Conservation (phyloP, 1,140 invertebrate species). For the Zaprionus vittiger region DNA sequence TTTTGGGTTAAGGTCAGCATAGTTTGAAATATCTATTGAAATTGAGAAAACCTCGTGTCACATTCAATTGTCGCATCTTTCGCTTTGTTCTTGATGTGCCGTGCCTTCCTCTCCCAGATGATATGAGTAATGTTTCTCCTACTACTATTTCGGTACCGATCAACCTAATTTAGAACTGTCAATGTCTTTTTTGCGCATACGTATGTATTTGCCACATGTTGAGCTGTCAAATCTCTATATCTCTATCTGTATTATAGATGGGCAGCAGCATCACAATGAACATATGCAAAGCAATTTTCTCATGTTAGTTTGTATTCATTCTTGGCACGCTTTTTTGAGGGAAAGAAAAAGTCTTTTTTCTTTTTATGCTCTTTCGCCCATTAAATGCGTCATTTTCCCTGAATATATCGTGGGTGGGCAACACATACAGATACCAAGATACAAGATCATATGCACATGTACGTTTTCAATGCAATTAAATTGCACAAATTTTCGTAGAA, state of each 20-base stretch:
- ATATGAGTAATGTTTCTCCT: constrained; percentile 38
- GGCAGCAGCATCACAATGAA: constrained; percentile 13
- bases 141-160: constrained; percentile 36
- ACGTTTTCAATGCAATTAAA: constrained; percentile 27
- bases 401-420: constrained; percentile 20
- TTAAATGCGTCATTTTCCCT: constrained; percentile 21
- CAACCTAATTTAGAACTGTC: constrained; percentile 67
- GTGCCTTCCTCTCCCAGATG: neutral
- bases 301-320: constrained; percentile 7
- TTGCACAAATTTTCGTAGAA: constrained; percentile 33
- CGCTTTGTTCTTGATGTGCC: constrained; percentile 11
- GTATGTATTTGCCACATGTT: constrained; percentile 21
- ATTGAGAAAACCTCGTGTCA: constrained; percentile 15
- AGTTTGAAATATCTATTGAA: neutral
- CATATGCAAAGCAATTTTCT: constrained; percentile 20
- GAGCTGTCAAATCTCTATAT: constrained; percentile 34
- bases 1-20: constrained; percentile 48
- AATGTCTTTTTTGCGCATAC: constrained; percentile 38
- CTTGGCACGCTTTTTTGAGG: constrained; percentile 36
- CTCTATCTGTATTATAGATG: constrained; percentile 16
- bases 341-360: constrained; percentile 40
- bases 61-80: constrained; percentile 27
- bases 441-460: neutral
- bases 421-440: neutral
- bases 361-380: constrained; percentile 12